Conservation (phyloP, 2,888 invertebrate species). For the Creontiades dilutus region DNA sequence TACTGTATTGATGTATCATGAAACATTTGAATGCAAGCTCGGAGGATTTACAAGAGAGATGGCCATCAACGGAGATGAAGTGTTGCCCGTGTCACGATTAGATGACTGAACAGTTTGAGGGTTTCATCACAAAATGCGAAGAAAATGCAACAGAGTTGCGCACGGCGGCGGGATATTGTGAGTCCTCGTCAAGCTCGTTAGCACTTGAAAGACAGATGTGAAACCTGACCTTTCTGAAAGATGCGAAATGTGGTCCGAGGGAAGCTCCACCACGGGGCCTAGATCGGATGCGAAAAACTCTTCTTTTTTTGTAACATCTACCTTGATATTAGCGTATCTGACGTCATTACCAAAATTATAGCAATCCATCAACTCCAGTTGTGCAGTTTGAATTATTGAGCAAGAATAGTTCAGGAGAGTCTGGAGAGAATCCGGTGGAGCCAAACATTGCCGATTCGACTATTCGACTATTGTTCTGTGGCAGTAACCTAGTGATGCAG, state of each 20-base stretch:
- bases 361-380: too few species aligned
- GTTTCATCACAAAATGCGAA: slow-evolving; percentile 13
- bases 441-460: too few species aligned
- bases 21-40: too few species aligned
- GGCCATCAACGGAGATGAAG: background rate
- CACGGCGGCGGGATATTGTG: background rate
- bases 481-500: too few species aligned
- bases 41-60: background rate
- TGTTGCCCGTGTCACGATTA: background rate
- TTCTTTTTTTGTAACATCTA: background rate
- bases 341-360: too few species aligned
- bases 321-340: background rate
- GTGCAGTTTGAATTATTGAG: too few species aligned
- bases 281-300: too few species aligned
- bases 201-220: slow-evolving; percentile 42
- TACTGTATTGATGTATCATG: too few species aligned
- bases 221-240: slow-evolving; percentile 46
- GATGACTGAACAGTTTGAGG: background rate
- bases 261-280: background rate
- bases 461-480: too few species aligned
- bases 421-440: too few species aligned
- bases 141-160: background rate
- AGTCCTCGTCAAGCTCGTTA: slow-evolving; percentile 22
- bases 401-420: too few species aligned
- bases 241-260: background rate